phyloP scores from a whole-genome alignment of 2,797 vertebrate species.

The Vipera latastei region DNA sequence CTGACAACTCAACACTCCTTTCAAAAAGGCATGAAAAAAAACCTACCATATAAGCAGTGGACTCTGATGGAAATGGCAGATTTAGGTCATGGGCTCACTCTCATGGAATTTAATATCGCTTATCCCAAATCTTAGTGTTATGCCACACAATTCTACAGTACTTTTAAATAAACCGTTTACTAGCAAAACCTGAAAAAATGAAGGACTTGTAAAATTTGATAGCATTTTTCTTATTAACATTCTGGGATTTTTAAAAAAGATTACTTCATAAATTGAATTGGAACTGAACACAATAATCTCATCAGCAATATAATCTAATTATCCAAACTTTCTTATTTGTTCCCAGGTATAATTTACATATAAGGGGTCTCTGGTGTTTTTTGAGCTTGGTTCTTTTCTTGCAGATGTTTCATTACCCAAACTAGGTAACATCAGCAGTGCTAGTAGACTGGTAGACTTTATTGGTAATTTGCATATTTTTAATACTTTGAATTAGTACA shows the following conservation, averaged over 20 bases:
- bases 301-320: neutral
- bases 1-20: neutral
- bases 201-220: neutral
- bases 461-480: neutral
- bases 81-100: neutral
- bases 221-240: neutral
- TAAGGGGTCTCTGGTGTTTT: neutral
- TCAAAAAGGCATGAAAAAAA: neutral
- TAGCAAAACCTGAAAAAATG: neutral
- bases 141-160: neutral
- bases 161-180: neutral
- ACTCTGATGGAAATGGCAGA: neutral
- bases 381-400: neutral
- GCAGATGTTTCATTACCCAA: neutral
- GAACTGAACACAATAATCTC: neutral
- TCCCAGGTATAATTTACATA: neutral
- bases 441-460: neutral
- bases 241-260: neutral
- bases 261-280: neutral
- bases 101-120: neutral
- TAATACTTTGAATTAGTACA: too few species aligned
- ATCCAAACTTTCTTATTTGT: neutral
- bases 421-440: neutral
- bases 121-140: neutral
- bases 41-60: neutral